Percentiles rank a stretch among this genome's conserved stretches.
Evolutionary conservation across 1,140 invertebrate species (phyloP).

Genomic region (Pogonus chalceus): DNA sequence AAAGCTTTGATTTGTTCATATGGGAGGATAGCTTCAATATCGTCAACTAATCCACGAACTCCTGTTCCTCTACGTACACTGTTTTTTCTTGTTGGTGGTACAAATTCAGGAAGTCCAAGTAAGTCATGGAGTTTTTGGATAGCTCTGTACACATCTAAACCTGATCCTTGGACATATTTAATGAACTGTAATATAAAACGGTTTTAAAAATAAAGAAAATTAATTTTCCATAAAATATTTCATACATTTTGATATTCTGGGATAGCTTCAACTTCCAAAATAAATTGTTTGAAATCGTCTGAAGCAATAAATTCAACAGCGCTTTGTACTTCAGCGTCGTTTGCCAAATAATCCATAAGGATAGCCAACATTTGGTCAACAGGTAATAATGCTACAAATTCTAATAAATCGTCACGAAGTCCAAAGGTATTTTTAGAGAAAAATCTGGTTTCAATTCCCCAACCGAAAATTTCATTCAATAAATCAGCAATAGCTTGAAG

Average conservation of each 20-base stretch:
- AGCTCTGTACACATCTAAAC: slow-evolving; percentile 4
- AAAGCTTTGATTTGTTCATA: slow-evolving; percentile 21
- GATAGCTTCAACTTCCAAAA: slow-evolving; percentile 16
- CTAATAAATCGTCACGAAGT: neutral
- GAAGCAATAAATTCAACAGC: slow-evolving; percentile 12
- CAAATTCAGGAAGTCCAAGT: slow-evolving; percentile 14
- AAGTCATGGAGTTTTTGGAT: slow-evolving; percentile 21
- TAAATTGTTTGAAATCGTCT: slow-evolving; percentile 19
- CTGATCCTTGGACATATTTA: slow-evolving; percentile 11
- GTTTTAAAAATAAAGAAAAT: no score
- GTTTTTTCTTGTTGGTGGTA: neutral
- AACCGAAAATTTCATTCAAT: slow-evolving; percentile 19
- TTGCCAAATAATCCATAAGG: slow-evolving; percentile 16
- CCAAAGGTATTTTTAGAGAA: neutral
- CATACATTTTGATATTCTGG: slow-evolving; percentile 15
- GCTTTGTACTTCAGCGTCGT: slow-evolving; percentile 22
- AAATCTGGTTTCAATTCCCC: neutral
- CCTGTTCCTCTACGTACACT: slow-evolving; percentile 16
- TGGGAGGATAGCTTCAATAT: slow-evolving; percentile 24
- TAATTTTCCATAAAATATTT: neutral
- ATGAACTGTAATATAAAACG: slow-evolving; percentile 9
- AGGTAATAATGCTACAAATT: neutral
- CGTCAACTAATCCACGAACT: slow-evolving; percentile 22
- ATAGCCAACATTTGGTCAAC: neutral
- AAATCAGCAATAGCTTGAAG: slow-evolving; percentile 20